A percentile compares a stretch with the other conserved stretches of the same genome.
Evolutionary conservation across 2,113 vertebrate species (phyloP).

Genomic region (Miniopterus natalensis): DNA sequence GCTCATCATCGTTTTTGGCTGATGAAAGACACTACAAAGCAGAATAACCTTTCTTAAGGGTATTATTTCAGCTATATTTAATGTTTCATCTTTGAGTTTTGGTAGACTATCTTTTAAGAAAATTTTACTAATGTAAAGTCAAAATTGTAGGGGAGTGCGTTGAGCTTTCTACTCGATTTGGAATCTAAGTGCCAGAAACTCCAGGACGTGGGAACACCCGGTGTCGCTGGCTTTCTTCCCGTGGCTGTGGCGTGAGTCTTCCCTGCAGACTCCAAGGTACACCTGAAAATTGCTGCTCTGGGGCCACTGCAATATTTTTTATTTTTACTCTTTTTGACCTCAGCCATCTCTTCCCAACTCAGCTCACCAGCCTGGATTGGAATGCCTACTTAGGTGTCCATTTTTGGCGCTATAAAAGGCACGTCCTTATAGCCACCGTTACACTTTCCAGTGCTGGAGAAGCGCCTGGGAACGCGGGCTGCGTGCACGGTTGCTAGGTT

Average conservation of each 20-base stretch:
- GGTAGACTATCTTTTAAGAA: neutral
- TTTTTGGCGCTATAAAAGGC: neutral
- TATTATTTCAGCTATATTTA: neutral
- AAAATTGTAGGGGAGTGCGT: neutral
- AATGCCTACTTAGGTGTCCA: neutral
- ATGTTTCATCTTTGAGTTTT: neutral
- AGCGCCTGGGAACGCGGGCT: neutral
- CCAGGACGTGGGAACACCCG: neutral
- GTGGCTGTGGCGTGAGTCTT: neutral
- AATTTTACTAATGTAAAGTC: neutral
- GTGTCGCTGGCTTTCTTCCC: neutral
- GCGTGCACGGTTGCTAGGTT: neutral
- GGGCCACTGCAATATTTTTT: neutral
- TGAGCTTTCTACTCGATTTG: neutral
- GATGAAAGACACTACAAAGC: constrained; percentile 65
- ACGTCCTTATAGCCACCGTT: neutral
- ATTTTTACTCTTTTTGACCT: neutral
- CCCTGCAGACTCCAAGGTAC: neutral
- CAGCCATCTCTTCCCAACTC: neutral
- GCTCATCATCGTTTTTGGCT: constrained; percentile 59
- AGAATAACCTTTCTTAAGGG: constrained; percentile 59
- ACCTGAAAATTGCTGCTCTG: neutral
- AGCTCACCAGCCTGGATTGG: neutral
- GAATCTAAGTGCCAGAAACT: neutral
- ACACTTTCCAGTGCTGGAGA: neutral